These are phyloP conservation scores for Salvelinus sp. DNA, from an alignment of 2,113 vertebrate species.

Conservation along the genomic window DNA sequence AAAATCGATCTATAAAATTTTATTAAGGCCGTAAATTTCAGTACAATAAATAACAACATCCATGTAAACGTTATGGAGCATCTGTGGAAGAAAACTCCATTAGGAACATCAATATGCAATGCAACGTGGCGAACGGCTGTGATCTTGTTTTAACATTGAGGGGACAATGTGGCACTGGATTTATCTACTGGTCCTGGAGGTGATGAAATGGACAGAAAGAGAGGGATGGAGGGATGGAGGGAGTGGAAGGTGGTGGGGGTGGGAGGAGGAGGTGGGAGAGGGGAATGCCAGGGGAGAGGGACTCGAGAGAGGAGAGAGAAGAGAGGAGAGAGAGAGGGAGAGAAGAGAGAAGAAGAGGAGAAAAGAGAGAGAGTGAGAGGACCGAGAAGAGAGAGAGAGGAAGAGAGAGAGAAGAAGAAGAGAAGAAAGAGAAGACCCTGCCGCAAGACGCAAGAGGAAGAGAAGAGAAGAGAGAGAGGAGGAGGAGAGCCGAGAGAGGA, in stretches of 20 bases:
- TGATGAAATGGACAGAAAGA: slow-evolving; percentile 67
- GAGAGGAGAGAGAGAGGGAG: slow-evolving; percentile 8
- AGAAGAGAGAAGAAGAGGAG: too few species aligned
- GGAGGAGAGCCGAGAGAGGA: too few species aligned
- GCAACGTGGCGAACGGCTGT: slow-evolving; percentile 39
- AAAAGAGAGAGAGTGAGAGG: background rate
- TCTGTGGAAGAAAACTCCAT: slow-evolving; percentile 44
- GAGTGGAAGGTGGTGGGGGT: background rate
- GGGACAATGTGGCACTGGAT: slow-evolving; percentile 55
- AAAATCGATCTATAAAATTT: slow-evolving; percentile 72
- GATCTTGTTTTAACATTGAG: slow-evolving; percentile 65
- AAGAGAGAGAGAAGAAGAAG: too few species aligned
- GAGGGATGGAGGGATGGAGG: slow-evolving; percentile 1
- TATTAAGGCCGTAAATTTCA: slow-evolving; percentile 70
- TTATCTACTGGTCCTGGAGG: slow-evolving; percentile 61
- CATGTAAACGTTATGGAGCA: slow-evolving; percentile 66
- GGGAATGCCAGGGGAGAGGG: slow-evolving; percentile 19
- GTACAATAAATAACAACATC: slow-evolving; percentile 75
- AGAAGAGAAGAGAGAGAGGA: too few species aligned
- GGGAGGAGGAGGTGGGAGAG: background rate
- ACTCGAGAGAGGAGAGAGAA: background rate
- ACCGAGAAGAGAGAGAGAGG: too few species aligned
- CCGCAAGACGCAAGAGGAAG: too few species aligned
- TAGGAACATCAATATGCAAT: slow-evolving; percentile 2
- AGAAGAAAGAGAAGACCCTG: too few species aligned